Evolutionary conservation across 2,797 vertebrate species (phyloP), one percentile per base, ranked within the genome.

Genomic region (Melanotaenia trifasciata): DNA sequence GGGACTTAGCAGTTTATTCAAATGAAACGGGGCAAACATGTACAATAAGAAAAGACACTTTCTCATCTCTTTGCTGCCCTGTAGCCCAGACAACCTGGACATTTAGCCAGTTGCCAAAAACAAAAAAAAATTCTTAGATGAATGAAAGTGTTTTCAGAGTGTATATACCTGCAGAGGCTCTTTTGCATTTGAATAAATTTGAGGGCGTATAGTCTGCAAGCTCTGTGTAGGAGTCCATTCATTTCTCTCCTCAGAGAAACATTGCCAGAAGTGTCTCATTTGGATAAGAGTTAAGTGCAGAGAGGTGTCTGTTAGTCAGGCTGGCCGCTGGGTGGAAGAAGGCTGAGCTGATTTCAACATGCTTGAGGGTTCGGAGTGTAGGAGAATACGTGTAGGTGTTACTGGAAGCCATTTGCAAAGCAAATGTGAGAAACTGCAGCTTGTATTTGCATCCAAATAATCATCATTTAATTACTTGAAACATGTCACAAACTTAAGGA

Each of bases 211-310:
- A 30, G 43, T 72, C 30, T 3, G 53, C n/a, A 54, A 53, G 54
- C 43, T 65, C 36, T 66, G 24, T 57, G 50, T 47, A 18, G 0
- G 16, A 60, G 51, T 72, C n/a, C 24, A 56, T 80, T 78, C 35
- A 43, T 57, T 83, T 74, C 67, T 67, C 62, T 57, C 67, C 74
- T 64, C 40, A 26, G 56, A 68, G 56, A 72, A 66, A 50, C 60
- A 10, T 1, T 24, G 67, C 36, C 40, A 45, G 70, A 9, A 69
- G 54, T 45, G 2, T 14, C 54, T 67, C 26, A 62, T 54, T 68
- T 60, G 58, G 54, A 54, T n/a, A 60, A 54, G n/a, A 50, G 38
- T 59, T 28, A 24, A 40, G 53, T 10, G 62, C 58, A n/a, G 36
- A 43, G 43, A 56, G 38, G 40, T 26, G 1, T 38, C 40, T 80